phyloP scores from a whole-genome alignment of 64 coral and sea anemone species.

The Orbicella faveolata region DNA sequence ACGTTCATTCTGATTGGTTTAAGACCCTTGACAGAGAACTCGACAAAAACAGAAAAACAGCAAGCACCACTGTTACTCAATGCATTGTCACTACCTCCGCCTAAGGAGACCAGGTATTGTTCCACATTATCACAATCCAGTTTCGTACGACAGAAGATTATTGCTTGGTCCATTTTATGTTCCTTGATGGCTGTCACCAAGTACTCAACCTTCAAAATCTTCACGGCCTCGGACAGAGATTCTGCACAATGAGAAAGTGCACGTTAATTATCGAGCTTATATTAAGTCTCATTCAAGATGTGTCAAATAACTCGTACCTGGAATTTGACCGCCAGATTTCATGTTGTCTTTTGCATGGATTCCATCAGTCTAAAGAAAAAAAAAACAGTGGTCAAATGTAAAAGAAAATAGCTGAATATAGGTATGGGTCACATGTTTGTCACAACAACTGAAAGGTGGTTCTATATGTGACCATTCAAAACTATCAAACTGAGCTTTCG shows the following conservation, averaged over 20 bases:
- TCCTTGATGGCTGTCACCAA: slow-evolving; percentile 74
- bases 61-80: not conserved
- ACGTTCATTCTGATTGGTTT: too few species aligned
- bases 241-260: slow-evolving; percentile 37
- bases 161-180: slow-evolving; percentile 94
- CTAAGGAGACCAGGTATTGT: slow-evolving; percentile 60
- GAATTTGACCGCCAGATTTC: slow-evolving; percentile 70
- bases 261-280: too few species aligned
- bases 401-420: too few species aligned
- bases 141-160: slow-evolving; percentile 95
- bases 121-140: slow-evolving; percentile 93
- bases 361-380: slow-evolving; percentile 75
- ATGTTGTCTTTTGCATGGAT: slow-evolving; percentile 84
- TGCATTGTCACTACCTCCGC: slow-evolving; percentile 62
- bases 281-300: too few species aligned
- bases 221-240: slow-evolving; percentile 88
- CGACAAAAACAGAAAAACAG: not conserved
- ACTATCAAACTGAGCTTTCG: too few species aligned
- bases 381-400: not conserved
- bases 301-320: slow-evolving; percentile 25
- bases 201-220: slow-evolving; percentile 91
- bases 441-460: too few species aligned
- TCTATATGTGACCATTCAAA: too few species aligned
- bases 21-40: not conserved
- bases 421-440: too few species aligned